Conservation (phyloP, 2,113 vertebrate species). For the Hippopotamus amphibius region DNA sequence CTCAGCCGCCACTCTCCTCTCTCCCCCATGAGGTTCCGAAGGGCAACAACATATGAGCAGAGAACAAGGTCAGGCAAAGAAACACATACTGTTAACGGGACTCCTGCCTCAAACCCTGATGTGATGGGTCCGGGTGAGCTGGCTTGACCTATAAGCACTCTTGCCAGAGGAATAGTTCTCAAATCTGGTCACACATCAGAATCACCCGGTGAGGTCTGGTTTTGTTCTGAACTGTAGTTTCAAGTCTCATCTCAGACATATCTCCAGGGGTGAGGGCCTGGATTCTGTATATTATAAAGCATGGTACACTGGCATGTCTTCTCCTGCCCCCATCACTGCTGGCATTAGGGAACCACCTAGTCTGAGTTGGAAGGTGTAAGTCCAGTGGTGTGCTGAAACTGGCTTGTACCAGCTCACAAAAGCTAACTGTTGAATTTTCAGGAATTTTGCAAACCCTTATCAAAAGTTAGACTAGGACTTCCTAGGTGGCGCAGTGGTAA, state of each 20-base stretch:
- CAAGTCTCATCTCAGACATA: background rate
- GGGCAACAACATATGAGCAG: background rate
- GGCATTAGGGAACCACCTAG: background rate
- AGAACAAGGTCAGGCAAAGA: background rate
- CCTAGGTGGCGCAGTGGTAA: too few relatives aligned
- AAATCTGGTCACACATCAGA: background rate
- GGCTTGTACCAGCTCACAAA: background rate
- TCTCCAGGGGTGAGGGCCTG: background rate
- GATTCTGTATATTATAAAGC: background rate
- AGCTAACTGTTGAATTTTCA: background rate
- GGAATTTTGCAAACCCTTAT: background rate
- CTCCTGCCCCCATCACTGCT: accelerated
- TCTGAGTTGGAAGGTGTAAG: background rate
- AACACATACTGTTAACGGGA: background rate
- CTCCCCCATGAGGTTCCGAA: background rate
- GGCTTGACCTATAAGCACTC: background rate
- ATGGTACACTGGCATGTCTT: background rate
- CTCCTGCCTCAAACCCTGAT: background rate
- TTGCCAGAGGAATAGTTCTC: background rate
- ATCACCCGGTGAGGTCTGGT: background rate
- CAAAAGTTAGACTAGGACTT: constrained; percentile 1
- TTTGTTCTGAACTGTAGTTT: background rate
- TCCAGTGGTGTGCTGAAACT: background rate
- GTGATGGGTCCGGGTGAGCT: background rate
- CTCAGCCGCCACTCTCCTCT: background rate